phyloP scores from a whole-genome alignment of 2,888 invertebrate species.

The Spicauda simplicius region DNA sequence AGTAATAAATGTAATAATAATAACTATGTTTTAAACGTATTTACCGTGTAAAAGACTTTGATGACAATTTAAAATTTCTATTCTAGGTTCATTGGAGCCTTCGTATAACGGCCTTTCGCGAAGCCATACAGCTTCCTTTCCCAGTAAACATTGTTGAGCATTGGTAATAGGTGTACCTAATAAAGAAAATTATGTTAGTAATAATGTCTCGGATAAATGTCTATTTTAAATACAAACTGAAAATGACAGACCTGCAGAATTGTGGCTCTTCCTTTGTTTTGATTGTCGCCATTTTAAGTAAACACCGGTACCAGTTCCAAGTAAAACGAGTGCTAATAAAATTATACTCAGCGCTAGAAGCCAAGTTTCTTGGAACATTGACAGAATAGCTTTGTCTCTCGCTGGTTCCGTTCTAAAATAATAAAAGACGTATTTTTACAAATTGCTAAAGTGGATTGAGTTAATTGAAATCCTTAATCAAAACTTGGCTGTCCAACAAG shows the following conservation, averaged over 20 bases:
- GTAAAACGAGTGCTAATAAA: conserved; percentile 71
- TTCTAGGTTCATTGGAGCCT: conserved; percentile 75
- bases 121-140: conserved; percentile 79
- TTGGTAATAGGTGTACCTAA: conserved; percentile 68
- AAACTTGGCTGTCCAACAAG: conserved; percentile 26
- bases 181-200: conserved; percentile 7
- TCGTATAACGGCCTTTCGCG: conserved; percentile 75
- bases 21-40: not conserved
- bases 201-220: not conserved
- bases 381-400: conserved; percentile 76
- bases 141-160: conserved; percentile 76
- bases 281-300: conserved; percentile 69
- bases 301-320: conserved; percentile 69
- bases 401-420: conserved; percentile 78
- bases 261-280: conserved; percentile 75
- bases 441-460: conserved; percentile 20
- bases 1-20: not conserved
- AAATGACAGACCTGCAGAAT: conserved; percentile 60
- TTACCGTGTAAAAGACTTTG: conserved; percentile 73
- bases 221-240: not conserved
- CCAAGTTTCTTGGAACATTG: conserved; percentile 82
- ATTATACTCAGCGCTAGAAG: conserved; percentile 71
- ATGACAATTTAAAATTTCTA: conserved; percentile 78
- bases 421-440: conserved; percentile 32
- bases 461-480: conserved; percentile 30